A percentile compares a stretch with the other conserved stretches of the same genome.
phyloP scores from a whole-genome alignment of 2,888 invertebrate genomes.

The Neocrepidodera transversa region DNA sequence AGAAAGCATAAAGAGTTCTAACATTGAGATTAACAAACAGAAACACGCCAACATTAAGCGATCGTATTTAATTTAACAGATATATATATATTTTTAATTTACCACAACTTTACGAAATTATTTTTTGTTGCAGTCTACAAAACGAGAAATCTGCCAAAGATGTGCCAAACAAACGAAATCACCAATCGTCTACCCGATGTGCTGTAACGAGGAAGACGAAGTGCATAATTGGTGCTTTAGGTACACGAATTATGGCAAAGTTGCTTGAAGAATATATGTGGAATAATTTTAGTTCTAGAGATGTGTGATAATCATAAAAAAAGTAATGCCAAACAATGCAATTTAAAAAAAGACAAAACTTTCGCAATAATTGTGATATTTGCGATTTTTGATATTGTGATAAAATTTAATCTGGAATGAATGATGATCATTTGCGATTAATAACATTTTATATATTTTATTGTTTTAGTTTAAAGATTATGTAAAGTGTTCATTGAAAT shows the following conservation, averaged over 20 bases:
- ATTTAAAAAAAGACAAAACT: not conserved
- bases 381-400: too few species aligned
- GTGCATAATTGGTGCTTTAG: conserved; percentile 67
- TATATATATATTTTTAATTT: too few species aligned
- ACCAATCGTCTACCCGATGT: conserved; percentile 65
- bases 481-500: too few species aligned
- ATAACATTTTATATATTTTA: too few species aligned
- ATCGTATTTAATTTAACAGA: too few species aligned
- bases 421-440: too few species aligned
- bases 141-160: conserved; percentile 66
- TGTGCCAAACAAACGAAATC: conserved; percentile 70
- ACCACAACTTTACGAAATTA: too few species aligned
- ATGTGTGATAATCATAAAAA: not conserved
- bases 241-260: conserved; percentile 65
- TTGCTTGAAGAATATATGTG: conserved; percentile 23
- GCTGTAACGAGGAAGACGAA: conserved; percentile 66
- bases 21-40: too few species aligned
- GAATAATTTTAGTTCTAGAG: not conserved
- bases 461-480: too few species aligned
- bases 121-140: conserved; percentile 44
- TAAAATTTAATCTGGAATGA: too few species aligned
- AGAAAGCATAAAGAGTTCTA: too few species aligned
- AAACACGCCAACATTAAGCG: too few species aligned
- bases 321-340: conserved; percentile 1
- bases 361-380: not conserved